A percentile compares a stretch with the other conserved stretches of the same genome.
phyloP scores from a whole-genome alignment of 2,797 vertebrate species.

The Huso huso region DNA sequence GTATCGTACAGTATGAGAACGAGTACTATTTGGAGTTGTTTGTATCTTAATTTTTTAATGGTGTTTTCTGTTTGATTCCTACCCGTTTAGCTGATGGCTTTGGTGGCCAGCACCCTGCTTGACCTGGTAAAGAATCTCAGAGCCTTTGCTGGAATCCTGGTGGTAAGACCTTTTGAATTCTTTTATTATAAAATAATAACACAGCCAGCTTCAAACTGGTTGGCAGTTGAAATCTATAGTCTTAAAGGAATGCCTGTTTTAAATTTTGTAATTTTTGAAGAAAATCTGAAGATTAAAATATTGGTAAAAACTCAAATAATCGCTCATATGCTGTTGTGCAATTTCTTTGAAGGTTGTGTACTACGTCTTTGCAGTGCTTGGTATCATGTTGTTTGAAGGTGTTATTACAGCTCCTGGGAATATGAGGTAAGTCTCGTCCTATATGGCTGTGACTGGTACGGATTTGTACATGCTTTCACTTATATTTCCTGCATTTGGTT shows the following conservation, averaged over 20 bases:
- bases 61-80: conserved; percentile 1
- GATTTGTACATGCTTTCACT: no score
- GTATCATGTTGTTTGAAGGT: conserved; percentile 79
- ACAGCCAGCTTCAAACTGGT: no score
- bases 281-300: background rate
- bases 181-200: no score
- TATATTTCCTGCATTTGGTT: no score
- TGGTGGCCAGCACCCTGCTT: conserved; percentile 81
- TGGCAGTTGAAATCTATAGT: no score
- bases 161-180: conserved; percentile 63
- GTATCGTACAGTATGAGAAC: no score
- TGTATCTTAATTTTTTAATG: background rate
- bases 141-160: conserved; percentile 85
- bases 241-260: no score
- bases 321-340: background rate
- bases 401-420: conserved; percentile 58
- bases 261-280: background rate
- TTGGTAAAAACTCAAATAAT: no score
- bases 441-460: no score
- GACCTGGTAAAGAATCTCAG: conserved; percentile 84
- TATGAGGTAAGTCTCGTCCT: conserved; percentile 50
- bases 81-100: conserved; percentile 71
- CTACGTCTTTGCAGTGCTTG: conserved; percentile 82
- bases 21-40: background rate
- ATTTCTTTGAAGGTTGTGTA: conserved; percentile 75